Percentiles rank a stretch among this genome's conserved stretches.
Evolutionary conservation across 2,888 invertebrate species (phyloP).

Genomic region (Drosophila differens): DNA sequence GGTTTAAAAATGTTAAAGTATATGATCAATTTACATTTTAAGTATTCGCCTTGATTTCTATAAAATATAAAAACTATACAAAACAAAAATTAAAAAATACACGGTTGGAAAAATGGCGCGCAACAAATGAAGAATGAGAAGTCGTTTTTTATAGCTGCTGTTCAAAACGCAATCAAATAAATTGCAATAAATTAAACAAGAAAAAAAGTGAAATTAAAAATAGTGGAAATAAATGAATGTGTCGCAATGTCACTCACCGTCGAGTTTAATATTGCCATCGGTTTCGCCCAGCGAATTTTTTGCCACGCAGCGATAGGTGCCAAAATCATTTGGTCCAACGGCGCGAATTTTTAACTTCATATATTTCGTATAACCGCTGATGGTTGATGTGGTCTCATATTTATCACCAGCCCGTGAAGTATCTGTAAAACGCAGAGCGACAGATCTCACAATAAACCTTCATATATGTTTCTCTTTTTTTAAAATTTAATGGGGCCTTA

Average conservation of each 20-base stretch:
- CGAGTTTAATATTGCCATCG: conserved; percentile 94
- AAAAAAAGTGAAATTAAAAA: conserved; percentile 10
- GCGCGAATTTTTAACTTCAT: conserved; percentile 96
- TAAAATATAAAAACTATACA: not conserved
- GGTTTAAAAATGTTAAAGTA: not conserved
- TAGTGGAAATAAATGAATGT: conserved; percentile 6
- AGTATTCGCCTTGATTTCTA: not conserved
- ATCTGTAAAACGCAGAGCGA: conserved; percentile 84
- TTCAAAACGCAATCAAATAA: conserved; percentile 24
- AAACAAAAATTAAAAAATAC: not conserved
- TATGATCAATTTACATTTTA: not conserved
- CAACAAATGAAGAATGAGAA: conserved; percentile 13
- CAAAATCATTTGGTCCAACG: conserved; percentile 92
- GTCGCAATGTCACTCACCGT: conserved; percentile 88
- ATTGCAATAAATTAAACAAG: conserved; percentile 44
- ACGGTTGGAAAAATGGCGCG: not conserved
- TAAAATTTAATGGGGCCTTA: conserved; percentile 33
- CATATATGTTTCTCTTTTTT: not conserved
- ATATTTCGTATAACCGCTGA: conserved; percentile 94
- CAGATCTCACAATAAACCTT: conserved; percentile 13
- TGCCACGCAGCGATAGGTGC: conserved; percentile 95
- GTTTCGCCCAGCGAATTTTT: conserved; percentile 96
- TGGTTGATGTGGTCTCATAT: conserved; percentile 93
- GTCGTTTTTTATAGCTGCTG: conserved; percentile 10
- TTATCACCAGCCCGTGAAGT: conserved; percentile 92